Conservation (phyloP, 2,113 vertebrate genomes). For the Hydropotes inermis region DNA sequence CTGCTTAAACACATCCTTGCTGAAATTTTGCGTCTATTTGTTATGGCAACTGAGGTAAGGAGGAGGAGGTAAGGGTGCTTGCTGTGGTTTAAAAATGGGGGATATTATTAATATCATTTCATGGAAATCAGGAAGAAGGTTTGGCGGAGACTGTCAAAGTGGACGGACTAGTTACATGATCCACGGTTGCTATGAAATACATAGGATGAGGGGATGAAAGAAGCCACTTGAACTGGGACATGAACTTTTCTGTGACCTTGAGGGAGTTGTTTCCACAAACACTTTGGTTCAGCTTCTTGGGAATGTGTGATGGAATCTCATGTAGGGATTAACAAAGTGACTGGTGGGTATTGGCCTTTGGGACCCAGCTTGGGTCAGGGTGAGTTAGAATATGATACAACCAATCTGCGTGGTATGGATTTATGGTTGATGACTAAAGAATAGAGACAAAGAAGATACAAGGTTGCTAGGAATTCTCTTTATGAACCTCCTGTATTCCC, state of each 20-base stretch:
- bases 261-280: neutral
- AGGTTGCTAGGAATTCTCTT: neutral
- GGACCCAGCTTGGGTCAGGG: neutral
- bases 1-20: neutral
- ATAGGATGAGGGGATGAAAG: neutral
- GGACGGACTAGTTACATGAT: neutral
- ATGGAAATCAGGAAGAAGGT: neutral
- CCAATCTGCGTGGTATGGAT: neutral
- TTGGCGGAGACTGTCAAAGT: neutral
- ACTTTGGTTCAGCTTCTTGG: neutral
- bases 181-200: neutral
- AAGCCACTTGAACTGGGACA: neutral
- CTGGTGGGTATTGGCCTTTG: neutral
- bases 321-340: neutral
- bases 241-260: neutral
- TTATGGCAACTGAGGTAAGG: neutral
- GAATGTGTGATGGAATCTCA: neutral
- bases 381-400: neutral
- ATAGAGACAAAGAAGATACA: neutral
- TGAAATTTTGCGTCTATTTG: neutral
- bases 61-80: neutral
- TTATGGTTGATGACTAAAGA: neutral
- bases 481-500: conserved; percentile 7
- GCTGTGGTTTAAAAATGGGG: neutral
- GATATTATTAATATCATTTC: neutral